phyloP scores from a whole-genome alignment of 2,797 vertebrate species.

The Onychomys torridus region DNA sequence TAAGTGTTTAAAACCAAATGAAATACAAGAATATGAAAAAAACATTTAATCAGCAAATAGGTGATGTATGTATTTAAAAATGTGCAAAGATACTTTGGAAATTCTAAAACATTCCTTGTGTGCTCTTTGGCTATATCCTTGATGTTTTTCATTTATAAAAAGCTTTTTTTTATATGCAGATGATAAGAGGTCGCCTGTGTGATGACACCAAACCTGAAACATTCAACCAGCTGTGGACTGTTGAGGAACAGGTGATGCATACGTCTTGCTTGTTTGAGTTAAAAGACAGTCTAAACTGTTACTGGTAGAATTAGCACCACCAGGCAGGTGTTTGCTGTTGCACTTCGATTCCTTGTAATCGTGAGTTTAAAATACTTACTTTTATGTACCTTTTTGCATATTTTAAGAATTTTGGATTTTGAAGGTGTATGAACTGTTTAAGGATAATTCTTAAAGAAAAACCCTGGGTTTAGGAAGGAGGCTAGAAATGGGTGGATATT shows the following conservation, averaged over 20 bases:
- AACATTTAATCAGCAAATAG: not conserved
- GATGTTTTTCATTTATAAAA: slow-evolving; percentile 77
- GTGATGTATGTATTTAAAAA: not conserved
- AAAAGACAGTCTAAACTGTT: not conserved
- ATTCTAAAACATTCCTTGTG: not conserved
- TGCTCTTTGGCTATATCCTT: slow-evolving; percentile 21
- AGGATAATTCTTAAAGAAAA: slow-evolving; percentile 59
- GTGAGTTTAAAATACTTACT: slow-evolving; percentile 30
- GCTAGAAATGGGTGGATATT: not conserved
- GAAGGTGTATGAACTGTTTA: slow-evolving; percentile 16
- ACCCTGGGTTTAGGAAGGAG: not conserved
- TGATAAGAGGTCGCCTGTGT: slow-evolving; percentile 97
- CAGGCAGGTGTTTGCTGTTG: not conserved
- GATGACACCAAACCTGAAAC: slow-evolving; percentile 98
- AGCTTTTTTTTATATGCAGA: slow-evolving; percentile 85
- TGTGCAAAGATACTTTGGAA: slow-evolving; percentile 22
- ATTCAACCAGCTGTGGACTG: slow-evolving; percentile 99
- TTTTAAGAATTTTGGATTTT: slow-evolving; percentile 36
- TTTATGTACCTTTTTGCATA: not conserved
- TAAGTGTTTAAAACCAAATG: slow-evolving; percentile 29
- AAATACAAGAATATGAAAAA: slow-evolving; percentile 19
- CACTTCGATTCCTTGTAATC: not conserved
- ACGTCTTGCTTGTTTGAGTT: slow-evolving; percentile 5
- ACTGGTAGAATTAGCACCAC: not conserved
- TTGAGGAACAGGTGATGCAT: slow-evolving; percentile 96